Conservation (phyloP, 2,113 vertebrate species). For the Telmatochromis sp. region DNA sequence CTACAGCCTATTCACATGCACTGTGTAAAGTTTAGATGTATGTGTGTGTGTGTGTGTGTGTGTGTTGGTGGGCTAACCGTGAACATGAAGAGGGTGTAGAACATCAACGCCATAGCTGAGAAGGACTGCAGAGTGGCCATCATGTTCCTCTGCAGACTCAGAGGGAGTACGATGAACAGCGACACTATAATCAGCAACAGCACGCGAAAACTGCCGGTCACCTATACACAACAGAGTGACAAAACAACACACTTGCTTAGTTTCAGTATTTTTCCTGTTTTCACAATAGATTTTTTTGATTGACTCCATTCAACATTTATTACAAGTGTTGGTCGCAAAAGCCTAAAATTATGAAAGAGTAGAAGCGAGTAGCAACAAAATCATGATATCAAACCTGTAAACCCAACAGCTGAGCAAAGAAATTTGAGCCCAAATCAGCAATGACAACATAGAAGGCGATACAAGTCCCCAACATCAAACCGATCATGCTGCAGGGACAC, state of each 20-base stretch:
- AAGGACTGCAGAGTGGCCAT: conserved; percentile 98
- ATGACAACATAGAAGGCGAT: conserved; percentile 98
- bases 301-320: background rate
- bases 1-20: background rate
- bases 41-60: background rate
- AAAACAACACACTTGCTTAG: background rate
- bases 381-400: conserved; percentile 75
- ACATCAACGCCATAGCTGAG: conserved; percentile 96
- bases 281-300: background rate
- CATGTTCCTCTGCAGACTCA: conserved; percentile 98
- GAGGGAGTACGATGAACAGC: conserved; percentile 86
- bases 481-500: conserved; percentile 81
- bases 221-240: conserved; percentile 59
- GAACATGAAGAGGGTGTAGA: conserved; percentile 94
- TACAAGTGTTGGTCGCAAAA: background rate
- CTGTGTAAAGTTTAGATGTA: background rate
- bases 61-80: conserved; percentile 78
- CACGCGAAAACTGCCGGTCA: conserved; percentile 78
- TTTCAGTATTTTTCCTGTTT: background rate
- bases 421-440: conserved; percentile 91
- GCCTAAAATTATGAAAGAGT: background rate
- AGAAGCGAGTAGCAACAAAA: background rate
- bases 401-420: conserved; percentile 87
- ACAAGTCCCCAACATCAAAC: conserved; percentile 96
- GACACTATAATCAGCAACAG: conserved; percentile 85